Evolutionary conservation across 2,888 invertebrate species (phyloP).

Genomic region (Machimus atricapillus): DNA sequence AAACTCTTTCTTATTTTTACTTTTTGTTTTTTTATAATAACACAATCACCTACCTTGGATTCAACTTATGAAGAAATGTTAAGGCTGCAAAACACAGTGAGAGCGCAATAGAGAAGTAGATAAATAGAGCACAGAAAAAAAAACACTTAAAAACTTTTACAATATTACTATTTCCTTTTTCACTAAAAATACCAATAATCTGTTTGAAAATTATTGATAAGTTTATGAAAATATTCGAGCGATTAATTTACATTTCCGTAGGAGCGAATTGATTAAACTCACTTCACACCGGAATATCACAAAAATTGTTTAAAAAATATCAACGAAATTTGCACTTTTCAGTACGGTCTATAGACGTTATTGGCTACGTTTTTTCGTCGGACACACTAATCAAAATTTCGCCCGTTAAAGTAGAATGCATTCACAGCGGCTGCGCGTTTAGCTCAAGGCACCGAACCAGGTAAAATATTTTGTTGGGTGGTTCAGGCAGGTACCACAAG

Average conservation of each 20-base stretch:
- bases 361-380: constrained; percentile 30
- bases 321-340: neutral
- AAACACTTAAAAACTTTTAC: neutral
- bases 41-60: constrained; percentile 31
- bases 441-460: constrained; percentile 8
- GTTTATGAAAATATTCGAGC: constrained; percentile 49
- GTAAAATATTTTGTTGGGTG: neutral
- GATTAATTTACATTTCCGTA: constrained; percentile 60
- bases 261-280: neutral
- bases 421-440: constrained; percentile 41
- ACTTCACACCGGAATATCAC: neutral
- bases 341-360: neutral
- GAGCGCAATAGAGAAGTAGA: neutral
- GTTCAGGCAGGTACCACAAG: neutral
- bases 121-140: constrained; percentile 1
- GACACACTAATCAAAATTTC: constrained; percentile 29
- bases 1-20: neutral
- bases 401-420: constrained; percentile 33
- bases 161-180: neutral
- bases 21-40: neutral
- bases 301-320: neutral
- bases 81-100: neutral
- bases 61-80: neutral
- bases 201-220: constrained; percentile 20
- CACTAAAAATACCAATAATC: constrained; percentile 30